Conservation (phyloP, 2,113 vertebrate species). For the Siphamia tubifer region DNA sequence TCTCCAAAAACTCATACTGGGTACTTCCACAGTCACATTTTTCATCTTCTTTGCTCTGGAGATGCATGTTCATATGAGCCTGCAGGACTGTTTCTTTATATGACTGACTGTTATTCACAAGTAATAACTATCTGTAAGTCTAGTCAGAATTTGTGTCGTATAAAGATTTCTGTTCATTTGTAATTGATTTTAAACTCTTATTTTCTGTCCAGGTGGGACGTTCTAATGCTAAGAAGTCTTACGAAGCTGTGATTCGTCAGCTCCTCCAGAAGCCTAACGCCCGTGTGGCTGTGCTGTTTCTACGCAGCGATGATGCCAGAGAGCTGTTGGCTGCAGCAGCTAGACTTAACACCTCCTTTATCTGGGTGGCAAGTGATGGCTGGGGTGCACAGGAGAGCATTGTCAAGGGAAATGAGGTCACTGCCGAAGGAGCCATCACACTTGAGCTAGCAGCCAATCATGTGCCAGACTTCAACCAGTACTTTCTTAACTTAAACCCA, state of each 20-base stretch:
- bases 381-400: constrained; percentile 98
- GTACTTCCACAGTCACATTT: constrained; percentile 39
- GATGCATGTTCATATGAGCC: neutral
- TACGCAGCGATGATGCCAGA: constrained; percentile 91
- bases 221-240: constrained; percentile 94
- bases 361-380: constrained; percentile 97
- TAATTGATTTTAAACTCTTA: neutral
- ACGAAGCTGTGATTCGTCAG: constrained; percentile 92
- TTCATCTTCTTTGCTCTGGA: constrained; percentile 41
- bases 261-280: constrained; percentile 95
- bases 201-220: constrained; percentile 82
- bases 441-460: constrained; percentile 93
- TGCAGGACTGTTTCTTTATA: neutral
- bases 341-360: constrained; percentile 92
- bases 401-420: constrained; percentile 91
- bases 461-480: constrained; percentile 89
- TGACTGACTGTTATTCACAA: neutral
- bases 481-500: constrained; percentile 91
- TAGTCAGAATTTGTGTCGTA: neutral
- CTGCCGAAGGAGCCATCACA: constrained; percentile 94
- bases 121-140: neutral
- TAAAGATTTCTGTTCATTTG: too few species aligned
- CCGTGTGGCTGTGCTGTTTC: constrained; percentile 93
- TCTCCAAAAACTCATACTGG: constrained; percentile 42
- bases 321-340: constrained; percentile 93